Base-by-base conservation (phyloP, 2,797 vertebrate species). In the Rachycentron canadum region DNA sequence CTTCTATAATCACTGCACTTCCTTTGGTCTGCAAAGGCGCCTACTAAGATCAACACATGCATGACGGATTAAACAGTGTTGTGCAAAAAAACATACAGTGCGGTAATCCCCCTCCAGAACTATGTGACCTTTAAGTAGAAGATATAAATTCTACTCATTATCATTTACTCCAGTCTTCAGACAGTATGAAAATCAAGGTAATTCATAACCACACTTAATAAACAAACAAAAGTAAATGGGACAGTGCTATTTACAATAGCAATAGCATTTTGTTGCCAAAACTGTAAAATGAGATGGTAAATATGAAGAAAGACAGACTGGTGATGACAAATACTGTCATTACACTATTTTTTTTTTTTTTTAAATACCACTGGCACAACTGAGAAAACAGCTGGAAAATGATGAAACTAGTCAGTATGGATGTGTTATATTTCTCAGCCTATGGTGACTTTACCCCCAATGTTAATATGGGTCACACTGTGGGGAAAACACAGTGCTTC, bases 401-500 rank as follows among this genome's bases (percentile, higher is more conserved):
- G 19, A 78, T 77, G 52, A 53, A 75, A 86, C 67, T 67, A 71
- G 76, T 81, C 81, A 7, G 72, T 83, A 81, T 61, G 79, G 52
- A 69, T 75, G 86, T 92, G 89, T 88, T 85, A 87, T 78, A 93
- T 93, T 95, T 94, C 88, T 89, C 87, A 86, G 32, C 69, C 89
- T 63, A 92, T 81, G 71, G 85, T 73, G 66, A 78, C 21, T 85
- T 86, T 86, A 81, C 81, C 60, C 67, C 66, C 62, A 40, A 12
- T 82, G 83, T 84, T 88, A 82, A 83, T 56, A 76, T 80, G 60
- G 78, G 64, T 67, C 55, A 43, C 47, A 71, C 78, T 59, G 34
- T 25, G 49, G 58, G 47, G 63, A 60, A 69, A 60, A 82, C 59
- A 77, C 59, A 72, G 45, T 30, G 49, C 75, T 65, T 36, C 66